Percentiles rank a stretch among this genome's conserved stretches.
phyloP scores from a whole-genome alignment of 2,888 invertebrate species.

The Rhagonycha lutea region DNA sequence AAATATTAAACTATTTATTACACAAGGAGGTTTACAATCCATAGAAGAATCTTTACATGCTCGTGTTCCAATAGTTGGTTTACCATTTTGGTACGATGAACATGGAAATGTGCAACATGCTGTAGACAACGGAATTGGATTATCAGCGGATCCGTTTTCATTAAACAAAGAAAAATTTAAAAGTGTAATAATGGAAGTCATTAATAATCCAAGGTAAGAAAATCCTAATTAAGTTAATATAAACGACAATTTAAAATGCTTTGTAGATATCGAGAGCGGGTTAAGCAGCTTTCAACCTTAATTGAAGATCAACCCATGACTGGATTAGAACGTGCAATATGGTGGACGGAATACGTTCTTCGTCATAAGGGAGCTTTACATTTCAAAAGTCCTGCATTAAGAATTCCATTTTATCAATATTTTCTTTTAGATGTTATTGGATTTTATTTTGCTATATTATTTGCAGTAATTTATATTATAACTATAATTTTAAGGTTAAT shows the following conservation, averaged over 20 bases:
- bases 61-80: conserved; percentile 52
- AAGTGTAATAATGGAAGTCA: conserved; percentile 37
- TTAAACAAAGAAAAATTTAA: conserved; percentile 43
- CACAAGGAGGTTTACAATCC: conserved; percentile 56
- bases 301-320: conserved; percentile 39
- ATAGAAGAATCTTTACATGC: conserved; percentile 54
- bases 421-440: too few species aligned
- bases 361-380: conserved; percentile 39
- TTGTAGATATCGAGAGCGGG: conserved; percentile 36
- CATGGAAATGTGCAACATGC: conserved; percentile 44
- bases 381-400: neutral
- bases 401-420: too few species aligned
- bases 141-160: conserved; percentile 42
- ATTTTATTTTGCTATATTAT: neutral
- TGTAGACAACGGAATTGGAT: conserved; percentile 42
- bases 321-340: conserved; percentile 39
- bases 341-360: conserved; percentile 44
- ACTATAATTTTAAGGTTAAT: neutral
- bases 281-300: conserved; percentile 24
- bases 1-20: conserved; percentile 56
- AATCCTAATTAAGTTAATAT: too few species aligned
- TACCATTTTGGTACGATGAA: conserved; percentile 55
- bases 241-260: neutral
- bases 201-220: conserved; percentile 26
- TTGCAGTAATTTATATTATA: neutral